Conservation (phyloP, 2,888 invertebrate species). For the Sphaerophoria taeniata region DNA sequence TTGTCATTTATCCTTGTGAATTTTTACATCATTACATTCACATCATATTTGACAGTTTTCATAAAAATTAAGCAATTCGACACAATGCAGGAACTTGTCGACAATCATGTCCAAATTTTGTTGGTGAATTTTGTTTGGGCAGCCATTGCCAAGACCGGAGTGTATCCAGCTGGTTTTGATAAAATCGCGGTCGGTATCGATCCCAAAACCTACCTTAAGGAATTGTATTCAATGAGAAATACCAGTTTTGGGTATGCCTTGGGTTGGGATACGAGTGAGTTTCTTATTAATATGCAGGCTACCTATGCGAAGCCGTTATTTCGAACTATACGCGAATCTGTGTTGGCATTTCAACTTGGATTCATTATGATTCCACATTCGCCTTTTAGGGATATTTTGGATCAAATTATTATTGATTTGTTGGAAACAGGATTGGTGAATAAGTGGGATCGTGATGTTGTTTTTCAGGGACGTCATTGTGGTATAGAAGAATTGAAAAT, state of each 20-base stretch:
- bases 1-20: constrained; percentile 43
- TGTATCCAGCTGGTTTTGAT: constrained; percentile 10
- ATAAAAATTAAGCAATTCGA: constrained; percentile 46
- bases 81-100: constrained; percentile 39
- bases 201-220: not conserved
- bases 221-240: constrained; percentile 36
- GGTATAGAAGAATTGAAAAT: constrained; percentile 1
- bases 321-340: constrained; percentile 7
- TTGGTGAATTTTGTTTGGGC: constrained; percentile 27
- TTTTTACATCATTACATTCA: constrained; percentile 42
- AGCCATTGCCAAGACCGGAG: not conserved
- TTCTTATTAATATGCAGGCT: constrained; percentile 9
- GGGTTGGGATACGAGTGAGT: constrained; percentile 25
- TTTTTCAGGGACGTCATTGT: not conserved
- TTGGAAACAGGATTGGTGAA: constrained; percentile 27
- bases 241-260: constrained; percentile 36
- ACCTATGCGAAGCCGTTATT: constrained; percentile 5
- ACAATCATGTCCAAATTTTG: constrained; percentile 42
- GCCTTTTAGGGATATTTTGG: constrained; percentile 39
- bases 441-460: constrained; percentile 39
- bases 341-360: constrained; percentile 11
- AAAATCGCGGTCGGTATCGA: not conserved
- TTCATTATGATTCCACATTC: constrained; percentile 15
- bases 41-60: constrained; percentile 52
- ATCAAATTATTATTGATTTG: constrained; percentile 15